Base-by-base conservation (phyloP, 2,888 invertebrate species). In the Eupithecia inturbata region DNA sequence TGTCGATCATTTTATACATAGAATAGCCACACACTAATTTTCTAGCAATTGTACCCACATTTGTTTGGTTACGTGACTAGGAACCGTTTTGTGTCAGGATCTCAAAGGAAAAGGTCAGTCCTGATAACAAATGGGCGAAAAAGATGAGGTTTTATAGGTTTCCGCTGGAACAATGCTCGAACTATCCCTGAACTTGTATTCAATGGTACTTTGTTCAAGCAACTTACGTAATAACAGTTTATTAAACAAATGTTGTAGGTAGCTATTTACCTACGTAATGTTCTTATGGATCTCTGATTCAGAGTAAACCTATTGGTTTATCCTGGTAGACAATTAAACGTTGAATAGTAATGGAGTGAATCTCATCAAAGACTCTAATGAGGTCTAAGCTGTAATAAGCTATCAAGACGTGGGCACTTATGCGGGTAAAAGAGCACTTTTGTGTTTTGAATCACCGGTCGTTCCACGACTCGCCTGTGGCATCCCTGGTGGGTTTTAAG, bases 31-130 rank as follows among this genome's bases (percentile, higher is more conserved):
- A 36, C 53, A 53, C n/a, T 53, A 36, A 53, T 33, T 33, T 33
- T 36, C 33, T 10, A 36, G 12, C 36, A 22, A 12, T 12, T 36
- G 49, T 66, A 14, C n/a, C n/a, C n/a, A n/a, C 22, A 19, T 33
- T 22, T 62, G 49, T 68, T 68, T 63, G 26, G 28, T 70, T 28
- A 73, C 79, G 78, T 79, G 79, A 76, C 76, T 74, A 77, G 76
- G 73, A 73, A 73, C 74, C 77, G 74, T 78, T 78, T 77, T 69
- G 67, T 71, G 67, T 57, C 57, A 53, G 67, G 22, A 75, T 62
- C 62, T 70, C 41, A 41, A 57, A 66, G 60, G 63, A 33, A 72
- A 68, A 67, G 72, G 75, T 72, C 71, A 62, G 45, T 74, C 67
- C 49, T 28, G 72, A 57, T 45, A 73, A 26, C 67, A 72, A 77